Percentiles rank a stretch among this genome's conserved stretches.
Conservation (phyloP, 1,140 invertebrate species). For the Neodiprion virginianus region DNA sequence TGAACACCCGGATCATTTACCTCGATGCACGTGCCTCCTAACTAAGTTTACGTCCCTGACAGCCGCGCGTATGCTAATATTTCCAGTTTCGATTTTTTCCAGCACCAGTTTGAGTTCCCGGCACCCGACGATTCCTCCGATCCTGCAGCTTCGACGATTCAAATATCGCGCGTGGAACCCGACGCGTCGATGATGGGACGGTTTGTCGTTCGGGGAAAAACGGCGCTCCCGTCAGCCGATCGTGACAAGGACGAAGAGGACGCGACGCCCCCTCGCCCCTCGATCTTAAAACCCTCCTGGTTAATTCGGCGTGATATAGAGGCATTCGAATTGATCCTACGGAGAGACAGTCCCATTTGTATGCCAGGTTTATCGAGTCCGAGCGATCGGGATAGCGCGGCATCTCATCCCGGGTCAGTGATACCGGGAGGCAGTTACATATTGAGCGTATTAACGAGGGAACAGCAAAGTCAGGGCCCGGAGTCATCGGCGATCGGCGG, state of each 20-base stretch:
- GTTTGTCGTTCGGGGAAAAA: not conserved
- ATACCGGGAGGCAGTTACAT: conserved; percentile 1
- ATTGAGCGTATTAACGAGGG: not conserved
- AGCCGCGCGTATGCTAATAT: conserved; percentile 12
- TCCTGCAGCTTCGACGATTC: not conserved
- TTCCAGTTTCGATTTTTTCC: conserved; percentile 12
- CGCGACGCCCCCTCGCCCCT: too few relatives aligned
- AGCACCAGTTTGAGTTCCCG: too few relatives aligned
- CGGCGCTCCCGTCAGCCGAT: not conserved
- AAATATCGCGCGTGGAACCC: not conserved
- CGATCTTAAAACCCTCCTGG: too few relatives aligned
- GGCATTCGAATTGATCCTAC: too few relatives aligned
- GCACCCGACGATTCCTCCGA: too few relatives aligned
- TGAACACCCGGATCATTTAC: not conserved
- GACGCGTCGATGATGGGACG: too few relatives aligned
- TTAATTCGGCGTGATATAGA: not conserved
- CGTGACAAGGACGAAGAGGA: too few relatives aligned
- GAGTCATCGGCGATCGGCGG: too few relatives aligned
- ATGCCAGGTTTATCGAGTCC: too few relatives aligned
- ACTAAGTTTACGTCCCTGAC: not conserved
- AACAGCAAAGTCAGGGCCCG: not conserved
- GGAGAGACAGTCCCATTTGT: too few relatives aligned
- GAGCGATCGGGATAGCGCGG: too few relatives aligned
- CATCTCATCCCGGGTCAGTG: not conserved
- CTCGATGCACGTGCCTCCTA: not conserved